Percentiles rank a stretch among this genome's conserved stretches.
These are phyloP conservation scores for Poeciliopsis presidionis DNA, from an alignment of 2,797 vertebrate species.

Conservation along the genomic window DNA sequence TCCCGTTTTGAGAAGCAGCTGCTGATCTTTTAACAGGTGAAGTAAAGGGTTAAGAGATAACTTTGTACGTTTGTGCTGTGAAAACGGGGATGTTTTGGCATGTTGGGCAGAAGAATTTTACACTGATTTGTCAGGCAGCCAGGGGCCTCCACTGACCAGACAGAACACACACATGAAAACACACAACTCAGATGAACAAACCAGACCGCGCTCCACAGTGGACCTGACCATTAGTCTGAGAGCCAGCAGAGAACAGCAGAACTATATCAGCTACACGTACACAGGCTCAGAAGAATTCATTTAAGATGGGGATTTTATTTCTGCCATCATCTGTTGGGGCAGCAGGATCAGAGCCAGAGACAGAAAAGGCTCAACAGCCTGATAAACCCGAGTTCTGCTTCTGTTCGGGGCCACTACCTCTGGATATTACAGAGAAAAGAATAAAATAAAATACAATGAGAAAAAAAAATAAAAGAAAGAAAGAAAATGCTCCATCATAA, in stretches of 20 bases:
- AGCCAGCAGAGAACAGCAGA: background rate
- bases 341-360: no score
- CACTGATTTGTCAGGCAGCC: constrained; percentile 38
- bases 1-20: background rate
- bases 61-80: background rate
- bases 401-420: no score
- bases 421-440: no score
- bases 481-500: no score
- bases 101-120: constrained; percentile 54
- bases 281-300: no score
- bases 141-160: constrained; percentile 39
- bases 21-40: background rate
- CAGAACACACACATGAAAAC: constrained; percentile 39
- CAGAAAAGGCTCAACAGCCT: no score
- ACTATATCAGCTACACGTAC: background rate
- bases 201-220: background rate
- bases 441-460: no score
- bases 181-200: constrained; percentile 12
- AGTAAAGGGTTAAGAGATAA: constrained; percentile 2
- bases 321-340: no score
- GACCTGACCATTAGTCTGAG: background rate
- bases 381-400: no score
- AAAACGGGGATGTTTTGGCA: constrained; percentile 25
- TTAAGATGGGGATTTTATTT: no score
- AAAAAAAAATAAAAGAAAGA: no score